Base-by-base conservation (phyloP, 2,797 vertebrate genomes). In the Borostomias antarcticus region DNA sequence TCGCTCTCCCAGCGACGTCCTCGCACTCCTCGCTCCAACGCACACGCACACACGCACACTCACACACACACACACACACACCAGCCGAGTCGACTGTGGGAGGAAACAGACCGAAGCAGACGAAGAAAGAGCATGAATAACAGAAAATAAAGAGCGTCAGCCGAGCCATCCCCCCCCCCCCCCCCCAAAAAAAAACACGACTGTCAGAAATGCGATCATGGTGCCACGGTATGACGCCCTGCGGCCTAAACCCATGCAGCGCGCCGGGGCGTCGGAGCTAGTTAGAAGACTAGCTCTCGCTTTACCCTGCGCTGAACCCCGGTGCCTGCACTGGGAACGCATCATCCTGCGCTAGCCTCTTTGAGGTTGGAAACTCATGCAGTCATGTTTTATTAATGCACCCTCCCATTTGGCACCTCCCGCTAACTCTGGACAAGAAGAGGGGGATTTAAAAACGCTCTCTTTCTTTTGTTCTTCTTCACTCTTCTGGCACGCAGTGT, bases 381-480 rank as follows among this genome's bases (percentile, higher is more conserved):
- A 88, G 84, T 85, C 89, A 90, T 92, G 88, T 91, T 91, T 92
- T 92, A 92, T 92, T 92, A 90, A 93, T 88, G 85, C 62, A 45
- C 68, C 51, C 72, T 77, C 74, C 68, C 70, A 61, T 76, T 74
- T 74, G 73, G 61, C 70, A 72, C 58, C 58, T 62, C 66, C 64
- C 60, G 73, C 72, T 70, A 81, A 75, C 80, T 58, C 72, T 70
- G 53, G 62, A 74, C 72, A 76, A 73, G 62, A 58, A 69, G 54
- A 67, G 35, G 48, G 29, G 66, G 69, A 83, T 80, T 80, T 78
- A 65, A 79, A n/a, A 84, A 59, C 64, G 10, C 72, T 62, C 78
- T 54, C 28, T 76, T 81, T 75, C 64, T 53, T 87, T 80, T 82
- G 64, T 81, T 78, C 74, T 56, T 64, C 66, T n/a, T 48, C 73